phyloP scores from a whole-genome alignment of 2,797 vertebrate genomes.

The Poecilia wingei region DNA sequence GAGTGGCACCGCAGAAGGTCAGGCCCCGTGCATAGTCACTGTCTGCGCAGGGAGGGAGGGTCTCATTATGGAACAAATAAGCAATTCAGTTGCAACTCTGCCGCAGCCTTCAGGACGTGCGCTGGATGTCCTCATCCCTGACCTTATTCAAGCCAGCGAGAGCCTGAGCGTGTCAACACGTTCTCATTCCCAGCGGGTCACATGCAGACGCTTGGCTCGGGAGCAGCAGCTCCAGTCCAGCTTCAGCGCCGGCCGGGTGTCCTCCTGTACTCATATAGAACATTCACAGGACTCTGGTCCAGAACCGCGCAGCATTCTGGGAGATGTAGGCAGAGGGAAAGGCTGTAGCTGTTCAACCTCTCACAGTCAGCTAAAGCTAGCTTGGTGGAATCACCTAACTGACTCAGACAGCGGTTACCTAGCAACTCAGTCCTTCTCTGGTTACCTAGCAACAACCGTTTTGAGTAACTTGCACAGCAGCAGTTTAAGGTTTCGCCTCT shows the following conservation, averaged over 20 bases:
- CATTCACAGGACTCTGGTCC: too few species aligned
- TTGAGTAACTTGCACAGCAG: too few species aligned
- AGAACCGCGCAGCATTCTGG: too few species aligned
- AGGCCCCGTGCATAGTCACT: conserved; percentile 34
- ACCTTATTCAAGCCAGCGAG: conserved; percentile 25
- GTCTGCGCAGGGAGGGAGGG: conserved; percentile 47
- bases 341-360: too few species aligned
- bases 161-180: conserved; percentile 1
- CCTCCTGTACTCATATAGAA: background rate
- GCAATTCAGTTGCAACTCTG: conserved; percentile 49
- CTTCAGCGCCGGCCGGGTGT: background rate
- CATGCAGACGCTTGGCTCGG: background rate
- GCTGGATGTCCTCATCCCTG: conserved; percentile 39
- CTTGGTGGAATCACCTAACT: too few species aligned
- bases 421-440: too few species aligned
- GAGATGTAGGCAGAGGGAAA: too few species aligned
- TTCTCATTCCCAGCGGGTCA: conserved; percentile 2
- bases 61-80: conserved; percentile 58
- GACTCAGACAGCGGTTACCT: too few species aligned
- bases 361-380: too few species aligned
- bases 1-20: conserved; percentile 33
- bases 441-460: too few species aligned
- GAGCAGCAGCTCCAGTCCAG: background rate
- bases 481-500: too few species aligned
- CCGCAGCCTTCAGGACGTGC: conserved; percentile 40